These are phyloP conservation scores for Protodeltote pygarga DNA, from an alignment of 2,888 invertebrate genomes.

Conservation along the genomic window DNA sequence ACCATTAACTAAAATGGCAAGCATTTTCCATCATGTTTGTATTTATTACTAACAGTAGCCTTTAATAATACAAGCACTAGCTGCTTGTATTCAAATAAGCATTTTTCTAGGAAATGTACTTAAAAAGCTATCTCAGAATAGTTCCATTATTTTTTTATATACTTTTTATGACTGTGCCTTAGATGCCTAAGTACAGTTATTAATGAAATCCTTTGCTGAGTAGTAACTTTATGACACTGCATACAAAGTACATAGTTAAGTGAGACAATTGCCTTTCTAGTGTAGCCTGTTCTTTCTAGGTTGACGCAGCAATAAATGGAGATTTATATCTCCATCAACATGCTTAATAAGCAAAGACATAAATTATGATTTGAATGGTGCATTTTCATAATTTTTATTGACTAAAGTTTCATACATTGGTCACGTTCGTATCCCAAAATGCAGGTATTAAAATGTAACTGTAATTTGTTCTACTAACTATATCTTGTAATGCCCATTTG, in stretches of 20 bases:
- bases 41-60: constrained; percentile 37
- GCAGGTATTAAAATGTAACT: constrained; percentile 42
- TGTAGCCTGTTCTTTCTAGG: constrained; percentile 29
- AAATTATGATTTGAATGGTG: constrained; percentile 36
- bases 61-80: constrained; percentile 16
- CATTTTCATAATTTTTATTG: constrained; percentile 40
- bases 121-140: constrained; percentile 38
- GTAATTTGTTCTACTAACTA: constrained; percentile 38
- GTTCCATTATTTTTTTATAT: constrained; percentile 31
- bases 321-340: constrained; percentile 36
- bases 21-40: constrained; percentile 20
- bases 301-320: constrained; percentile 37
- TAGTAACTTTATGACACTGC: constrained; percentile 23
- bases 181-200: constrained; percentile 24
- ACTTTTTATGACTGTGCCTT: constrained; percentile 23
- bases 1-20: constrained; percentile 21
- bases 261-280: constrained; percentile 29
- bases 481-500: constrained; percentile 16
- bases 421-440: constrained; percentile 43
- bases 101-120: constrained; percentile 35
- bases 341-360: constrained; percentile 31
- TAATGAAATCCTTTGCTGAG: constrained; percentile 28
- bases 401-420: constrained; percentile 39
- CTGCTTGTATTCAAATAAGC: constrained; percentile 44
- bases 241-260: constrained; percentile 17